Evolutionary conservation across 1,140 invertebrate genomes (phyloP).

Genomic region (Nasonia giraulti): DNA sequence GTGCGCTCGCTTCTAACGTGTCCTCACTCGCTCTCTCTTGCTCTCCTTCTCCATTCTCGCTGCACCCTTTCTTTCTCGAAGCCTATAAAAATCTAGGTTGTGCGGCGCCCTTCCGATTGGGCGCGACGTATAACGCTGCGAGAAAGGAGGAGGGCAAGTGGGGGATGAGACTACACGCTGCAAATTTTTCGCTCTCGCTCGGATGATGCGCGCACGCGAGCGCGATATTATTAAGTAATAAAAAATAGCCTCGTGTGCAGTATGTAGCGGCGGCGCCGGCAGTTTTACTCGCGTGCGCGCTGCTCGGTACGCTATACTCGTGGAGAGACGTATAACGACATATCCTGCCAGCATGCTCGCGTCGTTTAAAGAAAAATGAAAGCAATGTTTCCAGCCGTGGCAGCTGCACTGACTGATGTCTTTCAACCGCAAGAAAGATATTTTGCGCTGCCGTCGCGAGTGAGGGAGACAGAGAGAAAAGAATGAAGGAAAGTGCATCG

Average conservation of each 20-base stretch:
- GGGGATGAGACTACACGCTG: not conserved
- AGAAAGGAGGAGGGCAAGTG: not conserved
- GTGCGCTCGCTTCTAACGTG: conserved; percentile 5
- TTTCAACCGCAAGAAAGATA: conserved; percentile 30
- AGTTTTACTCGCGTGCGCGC: not conserved
- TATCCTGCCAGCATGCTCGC: not conserved
- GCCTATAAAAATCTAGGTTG: conserved; percentile 9
- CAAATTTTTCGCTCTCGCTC: conserved; percentile 13
- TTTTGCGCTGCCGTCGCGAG: not conserved
- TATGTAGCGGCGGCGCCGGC: not conserved
- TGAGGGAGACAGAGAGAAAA: not conserved
- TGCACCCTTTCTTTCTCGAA: not conserved
- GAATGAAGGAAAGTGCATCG: not conserved
- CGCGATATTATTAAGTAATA: conserved; percentile 59
- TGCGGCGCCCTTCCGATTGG: conserved; percentile 34
- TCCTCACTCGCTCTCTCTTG: not conserved
- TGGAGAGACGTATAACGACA: not conserved
- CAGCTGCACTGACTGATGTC: conserved; percentile 24
- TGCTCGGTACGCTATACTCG: no score
- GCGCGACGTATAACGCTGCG: not conserved
- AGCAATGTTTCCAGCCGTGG: conserved; percentile 17
- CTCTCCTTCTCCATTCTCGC: not conserved
- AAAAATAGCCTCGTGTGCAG: conserved; percentile 58
- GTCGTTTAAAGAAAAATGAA: conserved; percentile 39
- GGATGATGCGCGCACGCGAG: not conserved